Evolutionary conservation across 2,888 invertebrate species (phyloP).

Genomic region (Iselma pallidipennis): DNA sequence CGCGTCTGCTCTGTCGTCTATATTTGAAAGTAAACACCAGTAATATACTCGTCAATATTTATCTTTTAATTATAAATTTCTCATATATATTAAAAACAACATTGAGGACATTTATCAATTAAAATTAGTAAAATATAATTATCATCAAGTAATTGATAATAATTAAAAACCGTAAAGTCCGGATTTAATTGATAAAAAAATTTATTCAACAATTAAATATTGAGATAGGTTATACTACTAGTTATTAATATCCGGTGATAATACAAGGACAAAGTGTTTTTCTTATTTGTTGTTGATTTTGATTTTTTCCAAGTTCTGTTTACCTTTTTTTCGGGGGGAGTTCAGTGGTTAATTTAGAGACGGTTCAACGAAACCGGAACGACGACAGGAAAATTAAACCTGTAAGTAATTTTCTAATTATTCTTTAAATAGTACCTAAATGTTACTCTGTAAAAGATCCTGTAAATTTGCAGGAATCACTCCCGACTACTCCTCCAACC

Average conservation of each 20-base stretch:
- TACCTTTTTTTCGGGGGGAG: slow-evolving; percentile 14
- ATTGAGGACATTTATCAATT: too few species aligned
- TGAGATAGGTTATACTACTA: slow-evolving; percentile 27
- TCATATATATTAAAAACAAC: too few species aligned
- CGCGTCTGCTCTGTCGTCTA: slow-evolving; percentile 6
- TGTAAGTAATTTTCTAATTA: slow-evolving; percentile 25
- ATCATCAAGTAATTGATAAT: too few species aligned
- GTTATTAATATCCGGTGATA: slow-evolving; percentile 12
- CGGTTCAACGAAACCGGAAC: slow-evolving; percentile 10
- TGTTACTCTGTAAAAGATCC: not conserved
- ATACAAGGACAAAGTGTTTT: slow-evolving; percentile 6
- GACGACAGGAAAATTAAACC: slow-evolving; percentile 27
- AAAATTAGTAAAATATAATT: too few species aligned
- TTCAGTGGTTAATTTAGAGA: slow-evolving; percentile 22
- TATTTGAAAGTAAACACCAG: not conserved
- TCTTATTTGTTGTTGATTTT: slow-evolving; percentile 25
- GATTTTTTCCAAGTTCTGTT: slow-evolving; percentile 19
- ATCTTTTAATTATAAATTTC: too few species aligned
- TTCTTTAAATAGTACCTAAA: not conserved
- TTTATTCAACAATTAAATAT: slow-evolving; percentile 7
- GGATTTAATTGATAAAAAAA: not conserved
- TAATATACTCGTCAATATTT: too few species aligned
- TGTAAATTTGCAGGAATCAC: not conserved
- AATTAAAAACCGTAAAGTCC: too few species aligned
- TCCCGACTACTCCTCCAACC: too few species aligned